Evolutionary conservation across 2,797 vertebrate species (phyloP).

Genomic region (Myioborus miniatus): DNA sequence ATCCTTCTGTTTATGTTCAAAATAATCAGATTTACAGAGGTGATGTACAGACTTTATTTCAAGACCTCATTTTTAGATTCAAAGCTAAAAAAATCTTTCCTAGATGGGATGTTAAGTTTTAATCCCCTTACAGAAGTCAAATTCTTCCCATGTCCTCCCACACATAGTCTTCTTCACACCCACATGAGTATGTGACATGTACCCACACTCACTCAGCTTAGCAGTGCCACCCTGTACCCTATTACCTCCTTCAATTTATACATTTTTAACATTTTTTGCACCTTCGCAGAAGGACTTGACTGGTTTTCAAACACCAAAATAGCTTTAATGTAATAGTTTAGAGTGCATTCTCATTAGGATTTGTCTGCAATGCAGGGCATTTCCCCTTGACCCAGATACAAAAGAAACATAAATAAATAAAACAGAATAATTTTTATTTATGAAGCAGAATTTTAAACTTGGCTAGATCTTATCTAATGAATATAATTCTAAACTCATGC

Average conservation of each 20-base stretch:
- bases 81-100: not conserved
- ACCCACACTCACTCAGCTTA: not conserved
- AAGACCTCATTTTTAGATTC: slow-evolving; percentile 11
- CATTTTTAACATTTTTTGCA: slow-evolving; percentile 29
- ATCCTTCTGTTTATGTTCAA: not conserved
- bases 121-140: not conserved
- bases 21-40: not conserved
- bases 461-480: not conserved
- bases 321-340: not conserved
- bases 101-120: not conserved
- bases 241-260: slow-evolving; percentile 13
- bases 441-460: not conserved
- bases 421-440: not conserved
- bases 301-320: not conserved
- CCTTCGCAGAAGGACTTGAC: not conserved
- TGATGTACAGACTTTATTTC: not conserved
- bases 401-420: not conserved
- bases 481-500: not conserved
- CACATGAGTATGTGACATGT: not conserved
- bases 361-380: not conserved
- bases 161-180: not conserved
- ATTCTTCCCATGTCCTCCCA: not conserved
- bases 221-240: not conserved
- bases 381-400: not conserved
- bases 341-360: not conserved